Evolutionary conservation across 2,797 vertebrate genomes (phyloP).

Genomic region (Sebastes kiyomatsui): DNA sequence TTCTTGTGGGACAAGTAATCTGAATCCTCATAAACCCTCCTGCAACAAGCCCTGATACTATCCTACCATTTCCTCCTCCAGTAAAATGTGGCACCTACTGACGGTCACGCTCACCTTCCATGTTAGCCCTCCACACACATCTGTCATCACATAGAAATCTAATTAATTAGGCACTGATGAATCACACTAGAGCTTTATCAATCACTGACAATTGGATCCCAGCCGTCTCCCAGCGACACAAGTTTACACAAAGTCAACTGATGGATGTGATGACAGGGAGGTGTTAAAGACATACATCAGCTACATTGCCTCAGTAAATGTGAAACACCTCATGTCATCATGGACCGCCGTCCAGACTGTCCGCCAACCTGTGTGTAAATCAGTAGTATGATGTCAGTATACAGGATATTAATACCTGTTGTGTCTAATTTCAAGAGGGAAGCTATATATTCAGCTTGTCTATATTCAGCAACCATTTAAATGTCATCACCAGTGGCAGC

Average conservation of each 20-base stretch:
- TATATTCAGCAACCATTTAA: not conserved
- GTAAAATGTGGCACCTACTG: not conserved
- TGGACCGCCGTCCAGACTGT: not conserved
- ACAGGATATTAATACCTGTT: slow-evolving; percentile 3
- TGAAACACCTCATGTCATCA: not conserved
- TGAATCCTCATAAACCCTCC: not conserved
- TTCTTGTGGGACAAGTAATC: too few species aligned
- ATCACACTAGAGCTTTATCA: slow-evolving; percentile 30
- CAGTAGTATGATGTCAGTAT: not conserved
- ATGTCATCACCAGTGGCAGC: not conserved
- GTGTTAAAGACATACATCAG: slow-evolving; percentile 10
- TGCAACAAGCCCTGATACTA: not conserved
- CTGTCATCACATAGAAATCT: slow-evolving; percentile 17
- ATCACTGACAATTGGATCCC: slow-evolving; percentile 2
- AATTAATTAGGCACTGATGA: slow-evolving; percentile 32
- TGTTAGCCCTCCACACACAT: not conserved
- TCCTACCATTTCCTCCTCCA: not conserved
- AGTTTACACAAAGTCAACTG: not conserved
- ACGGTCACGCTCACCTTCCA: not conserved
- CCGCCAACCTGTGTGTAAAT: slow-evolving; percentile 10
- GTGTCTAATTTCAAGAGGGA: slow-evolving; percentile 3
- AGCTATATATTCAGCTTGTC: not conserved
- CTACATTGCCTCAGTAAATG: not conserved
- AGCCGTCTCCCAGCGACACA: not conserved
- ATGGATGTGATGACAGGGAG: not conserved